Evolutionary conservation across 2,113 vertebrate genomes (phyloP).

Genomic region (Neogale vison): DNA sequence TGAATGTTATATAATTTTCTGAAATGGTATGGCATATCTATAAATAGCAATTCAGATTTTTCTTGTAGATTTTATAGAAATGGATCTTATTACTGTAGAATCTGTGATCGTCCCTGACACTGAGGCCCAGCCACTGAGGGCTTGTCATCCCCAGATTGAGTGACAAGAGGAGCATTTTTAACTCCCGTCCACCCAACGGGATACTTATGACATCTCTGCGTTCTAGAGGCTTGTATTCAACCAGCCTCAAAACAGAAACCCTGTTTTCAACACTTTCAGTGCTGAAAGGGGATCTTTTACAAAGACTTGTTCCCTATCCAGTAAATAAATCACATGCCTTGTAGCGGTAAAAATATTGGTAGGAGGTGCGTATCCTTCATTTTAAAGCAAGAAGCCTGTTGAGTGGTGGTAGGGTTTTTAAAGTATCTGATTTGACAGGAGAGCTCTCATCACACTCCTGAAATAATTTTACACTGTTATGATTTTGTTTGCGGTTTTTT

Average conservation of each 20-base stretch:
- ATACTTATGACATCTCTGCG: neutral
- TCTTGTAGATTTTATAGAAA: conserved; percentile 8
- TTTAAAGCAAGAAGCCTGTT: conserved; percentile 40
- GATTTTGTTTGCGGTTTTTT: conserved; percentile 53
- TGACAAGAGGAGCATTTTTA: neutral
- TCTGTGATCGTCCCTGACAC: neutral
- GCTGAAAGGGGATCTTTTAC: conserved; percentile 36
- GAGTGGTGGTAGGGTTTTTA: conserved; percentile 48
- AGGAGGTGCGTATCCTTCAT: conserved; percentile 46
- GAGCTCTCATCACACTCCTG: conserved; percentile 47
- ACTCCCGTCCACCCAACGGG: neutral
- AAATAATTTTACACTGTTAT: conserved; percentile 50
- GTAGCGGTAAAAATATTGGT: conserved; percentile 37
- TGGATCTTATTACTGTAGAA: conserved; percentile 26
- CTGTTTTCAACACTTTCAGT: conserved; percentile 39
- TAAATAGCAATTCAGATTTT: conserved; percentile 47
- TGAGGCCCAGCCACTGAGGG: neutral
- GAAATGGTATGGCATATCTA: conserved; percentile 33
- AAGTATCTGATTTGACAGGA: conserved; percentile 41
- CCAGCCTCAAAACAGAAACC: neutral
- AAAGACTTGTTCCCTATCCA: conserved; percentile 13
- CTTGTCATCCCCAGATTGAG: neutral
- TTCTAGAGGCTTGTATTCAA: neutral
- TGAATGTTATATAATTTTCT: conserved; percentile 30
- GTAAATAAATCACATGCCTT: conserved; percentile 49